Conservation (phyloP, 2,797 vertebrate species). For the Chelonia mydas region DNA sequence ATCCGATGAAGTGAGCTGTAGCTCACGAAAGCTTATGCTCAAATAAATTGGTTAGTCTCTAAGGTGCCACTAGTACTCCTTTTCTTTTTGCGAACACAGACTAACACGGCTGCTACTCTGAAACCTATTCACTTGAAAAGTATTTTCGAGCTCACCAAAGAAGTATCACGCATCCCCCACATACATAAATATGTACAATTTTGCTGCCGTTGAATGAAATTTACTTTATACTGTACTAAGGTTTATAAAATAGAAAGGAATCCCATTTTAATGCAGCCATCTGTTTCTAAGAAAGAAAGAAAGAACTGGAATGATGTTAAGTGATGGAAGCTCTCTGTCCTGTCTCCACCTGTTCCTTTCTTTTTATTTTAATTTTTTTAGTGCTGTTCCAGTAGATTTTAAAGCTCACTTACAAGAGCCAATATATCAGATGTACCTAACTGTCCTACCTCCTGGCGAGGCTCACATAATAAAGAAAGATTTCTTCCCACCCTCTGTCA, state of each 20-base stretch:
- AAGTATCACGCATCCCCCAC: neutral
- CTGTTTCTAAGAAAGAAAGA: neutral
- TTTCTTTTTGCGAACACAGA: too few species aligned
- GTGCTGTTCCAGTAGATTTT: neutral
- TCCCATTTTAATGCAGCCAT: neutral
- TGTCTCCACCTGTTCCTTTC: neutral
- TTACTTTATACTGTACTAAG: neutral
- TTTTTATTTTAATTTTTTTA: neutral
- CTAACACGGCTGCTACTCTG: too few species aligned
- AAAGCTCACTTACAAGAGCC: constrained; percentile 9
- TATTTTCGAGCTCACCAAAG: neutral
- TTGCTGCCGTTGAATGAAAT: constrained; percentile 1
- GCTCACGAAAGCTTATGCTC: too few species aligned
- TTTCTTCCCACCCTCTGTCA: neutral
- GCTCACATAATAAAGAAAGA: neutral
- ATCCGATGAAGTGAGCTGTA: too few species aligned
- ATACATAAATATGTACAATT: neutral
- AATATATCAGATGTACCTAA: constrained; percentile 1
- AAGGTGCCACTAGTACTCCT: too few species aligned
- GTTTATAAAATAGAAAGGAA: neutral
- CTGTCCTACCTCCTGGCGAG: neutral
- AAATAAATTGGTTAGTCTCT: too few species aligned
- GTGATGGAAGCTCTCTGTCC: constrained; percentile 4
- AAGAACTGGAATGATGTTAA: neutral
- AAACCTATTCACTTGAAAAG: neutral